Evolutionary conservation across 2,888 invertebrate species (phyloP).

Genomic region (Atrina japonica): DNA sequence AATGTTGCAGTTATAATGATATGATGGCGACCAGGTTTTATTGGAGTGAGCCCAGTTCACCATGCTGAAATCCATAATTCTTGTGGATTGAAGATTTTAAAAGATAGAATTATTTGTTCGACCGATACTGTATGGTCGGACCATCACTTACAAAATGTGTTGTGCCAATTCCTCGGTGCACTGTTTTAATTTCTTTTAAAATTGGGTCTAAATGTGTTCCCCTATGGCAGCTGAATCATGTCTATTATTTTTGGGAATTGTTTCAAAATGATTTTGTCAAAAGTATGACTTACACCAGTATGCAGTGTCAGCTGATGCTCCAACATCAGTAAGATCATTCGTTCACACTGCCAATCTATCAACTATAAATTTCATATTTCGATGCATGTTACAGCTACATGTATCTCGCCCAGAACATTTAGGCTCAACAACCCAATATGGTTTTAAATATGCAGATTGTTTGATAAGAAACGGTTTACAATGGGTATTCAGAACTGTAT

Average conservation of each 20-base stretch:
- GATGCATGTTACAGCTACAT: conserved; percentile 37
- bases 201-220: conserved; percentile 15
- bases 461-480: conserved; percentile 7
- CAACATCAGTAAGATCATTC: neutral
- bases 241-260: neutral
- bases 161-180: neutral
- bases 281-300: conserved; percentile 19
- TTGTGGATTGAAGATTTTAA: neutral
- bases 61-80: conserved; percentile 17
- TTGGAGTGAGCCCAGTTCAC: too few species aligned
- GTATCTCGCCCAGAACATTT: conserved; percentile 28
- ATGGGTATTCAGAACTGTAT: neutral
- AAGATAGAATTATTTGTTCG: conserved; percentile 16
- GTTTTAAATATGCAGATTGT: conserved; percentile 24
- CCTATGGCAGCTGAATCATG: conserved; percentile 4
- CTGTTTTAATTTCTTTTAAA: neutral
- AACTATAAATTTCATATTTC: conserved; percentile 29
- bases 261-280: conserved; percentile 2
- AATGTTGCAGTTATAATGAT: too few species aligned
- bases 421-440: conserved; percentile 16
- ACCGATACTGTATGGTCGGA: conserved; percentile 15
- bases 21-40: too few species aligned
- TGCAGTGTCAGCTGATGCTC: conserved; percentile 14
- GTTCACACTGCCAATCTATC: conserved; percentile 10
- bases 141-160: conserved; percentile 20